phyloP scores from a whole-genome alignment of 1,140 invertebrate genomes.

The Colletes gigas region DNA sequence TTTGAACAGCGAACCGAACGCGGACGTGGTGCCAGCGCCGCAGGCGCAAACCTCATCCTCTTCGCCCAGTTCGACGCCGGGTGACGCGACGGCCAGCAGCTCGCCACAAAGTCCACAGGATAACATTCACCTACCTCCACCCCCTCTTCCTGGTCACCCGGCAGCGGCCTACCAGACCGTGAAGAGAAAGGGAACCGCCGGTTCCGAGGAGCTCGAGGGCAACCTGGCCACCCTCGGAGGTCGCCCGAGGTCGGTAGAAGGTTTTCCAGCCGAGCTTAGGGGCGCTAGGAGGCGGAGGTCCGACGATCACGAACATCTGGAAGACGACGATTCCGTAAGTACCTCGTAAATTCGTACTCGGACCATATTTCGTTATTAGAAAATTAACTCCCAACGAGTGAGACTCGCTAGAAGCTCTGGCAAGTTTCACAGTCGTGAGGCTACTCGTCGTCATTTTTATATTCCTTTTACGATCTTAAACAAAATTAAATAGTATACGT shows the following conservation, averaged over 20 bases:
- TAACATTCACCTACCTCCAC: conserved; percentile 88
- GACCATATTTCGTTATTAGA: too few relatives aligned
- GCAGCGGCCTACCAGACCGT: conserved; percentile 89
- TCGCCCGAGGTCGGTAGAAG: conserved; percentile 90
- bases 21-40: conserved; percentile 89
- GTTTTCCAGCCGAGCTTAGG: conserved; percentile 86
- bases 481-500: too few relatives aligned
- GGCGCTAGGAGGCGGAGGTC: conserved; percentile 85
- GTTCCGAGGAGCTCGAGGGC: conserved; percentile 86
- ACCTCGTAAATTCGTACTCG: too few relatives aligned
- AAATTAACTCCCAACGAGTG: too few relatives aligned
- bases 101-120: conserved; percentile 86
- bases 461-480: too few relatives aligned
- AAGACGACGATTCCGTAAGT: conserved; percentile 72
- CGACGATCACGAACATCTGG: conserved; percentile 47
- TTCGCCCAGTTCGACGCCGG: conserved; percentile 85
- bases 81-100: conserved; percentile 81
- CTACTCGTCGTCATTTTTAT: too few relatives aligned
- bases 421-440: too few relatives aligned
- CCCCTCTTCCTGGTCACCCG: conserved; percentile 88
- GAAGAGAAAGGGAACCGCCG: conserved; percentile 88
- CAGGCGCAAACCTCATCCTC: conserved; percentile 86
- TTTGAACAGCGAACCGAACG: conserved; percentile 85
- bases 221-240: conserved; percentile 91
- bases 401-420: too few relatives aligned